Percentiles rank a stretch among this genome's conserved stretches.
These are phyloP conservation scores for Auanema sp. DNA, from an alignment of 2,888 invertebrate species.

Conservation along the genomic window DNA sequence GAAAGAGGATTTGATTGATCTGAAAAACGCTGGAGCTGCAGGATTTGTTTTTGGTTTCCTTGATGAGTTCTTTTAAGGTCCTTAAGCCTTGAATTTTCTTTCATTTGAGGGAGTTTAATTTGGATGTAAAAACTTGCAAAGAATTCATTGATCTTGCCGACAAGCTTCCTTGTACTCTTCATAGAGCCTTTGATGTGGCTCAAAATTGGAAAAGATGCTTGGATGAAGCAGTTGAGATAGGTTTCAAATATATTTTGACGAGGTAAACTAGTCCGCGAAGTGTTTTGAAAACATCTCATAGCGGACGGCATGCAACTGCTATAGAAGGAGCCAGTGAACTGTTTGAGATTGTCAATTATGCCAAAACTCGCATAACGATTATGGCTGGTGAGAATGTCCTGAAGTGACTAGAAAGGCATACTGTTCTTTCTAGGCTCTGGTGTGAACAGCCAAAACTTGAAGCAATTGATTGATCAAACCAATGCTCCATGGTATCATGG, in stretches of 20 bases:
- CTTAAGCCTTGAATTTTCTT: not conserved
- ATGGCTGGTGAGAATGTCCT: constrained; percentile 27
- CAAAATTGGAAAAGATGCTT: constrained; percentile 33
- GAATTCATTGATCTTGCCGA: constrained; percentile 26
- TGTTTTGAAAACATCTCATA: constrained; percentile 5
- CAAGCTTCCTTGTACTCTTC: constrained; percentile 37
- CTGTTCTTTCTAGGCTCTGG: constrained; percentile 23
- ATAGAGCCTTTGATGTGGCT: constrained; percentile 39
- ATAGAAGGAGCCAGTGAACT: constrained; percentile 36
- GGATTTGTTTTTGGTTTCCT: constrained; percentile 47
- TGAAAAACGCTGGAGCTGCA: constrained; percentile 36
- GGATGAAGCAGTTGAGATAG: constrained; percentile 29
- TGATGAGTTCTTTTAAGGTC: constrained; percentile 18
- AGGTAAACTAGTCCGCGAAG: constrained; percentile 19
- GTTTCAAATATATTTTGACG: constrained; percentile 41
- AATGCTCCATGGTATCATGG: constrained; percentile 30
- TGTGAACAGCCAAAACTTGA: constrained; percentile 29
- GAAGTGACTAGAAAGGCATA: too few species aligned
- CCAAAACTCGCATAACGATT: constrained; percentile 23
- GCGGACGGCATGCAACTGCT: constrained; percentile 37
- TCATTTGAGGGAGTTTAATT: constrained; percentile 23
- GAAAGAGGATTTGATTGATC: constrained; percentile 29
- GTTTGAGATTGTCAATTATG: constrained; percentile 26
- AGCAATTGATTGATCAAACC: constrained; percentile 28
- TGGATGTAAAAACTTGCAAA: constrained; percentile 28